Evolutionary conservation across 2,113 vertebrate genomes (phyloP), one percentile per base, ranked within the genome.

Genomic region (Barnardius zonarius): DNA sequence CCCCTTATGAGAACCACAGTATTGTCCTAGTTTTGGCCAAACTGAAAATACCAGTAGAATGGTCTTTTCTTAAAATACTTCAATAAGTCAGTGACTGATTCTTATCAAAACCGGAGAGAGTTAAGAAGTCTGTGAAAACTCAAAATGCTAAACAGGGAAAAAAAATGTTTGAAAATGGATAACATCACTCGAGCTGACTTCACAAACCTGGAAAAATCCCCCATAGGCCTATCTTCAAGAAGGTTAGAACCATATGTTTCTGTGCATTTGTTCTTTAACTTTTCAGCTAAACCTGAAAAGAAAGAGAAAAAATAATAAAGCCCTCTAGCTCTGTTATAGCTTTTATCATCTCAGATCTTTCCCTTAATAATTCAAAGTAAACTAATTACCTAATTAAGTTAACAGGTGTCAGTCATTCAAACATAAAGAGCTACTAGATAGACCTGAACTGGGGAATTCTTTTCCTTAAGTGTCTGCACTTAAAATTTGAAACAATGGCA

Each of bases 191-290:
- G 85, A 95, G 92, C 87, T 92, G 92, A 95, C 93, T 96, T 97
- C 92, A 91, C 82, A 97, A 91, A 91, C 90, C 68, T 79, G 62
- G 44, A 96, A 93, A 89, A 91, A 93, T 92, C 80, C 87, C 94
- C 93, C 16, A 90, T 31, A 92, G 96, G 90, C 70, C 61, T 86
- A 22, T 94, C 85, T 96, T 88, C 86, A 80, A 83, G 86, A 89
- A 96, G 79, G 95, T 96, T 94, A 88, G 90, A 96, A 92, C 93
- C 96, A 95, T 97, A 97, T 95, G 94, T 93, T 96, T 93, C 93
- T 91, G 69, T 93, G 78, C 70, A 69, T 86, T 92, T 0, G 3
- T 67, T 97, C 93, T 96, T 96, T 88, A 96, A 96, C 88, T 90
- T 92, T 94, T 90, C 90, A 92, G 90, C 93, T 95, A 95, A 92